phyloP scores from a whole-genome alignment of 1,140 invertebrate genomes.

The Mya arenaria region DNA sequence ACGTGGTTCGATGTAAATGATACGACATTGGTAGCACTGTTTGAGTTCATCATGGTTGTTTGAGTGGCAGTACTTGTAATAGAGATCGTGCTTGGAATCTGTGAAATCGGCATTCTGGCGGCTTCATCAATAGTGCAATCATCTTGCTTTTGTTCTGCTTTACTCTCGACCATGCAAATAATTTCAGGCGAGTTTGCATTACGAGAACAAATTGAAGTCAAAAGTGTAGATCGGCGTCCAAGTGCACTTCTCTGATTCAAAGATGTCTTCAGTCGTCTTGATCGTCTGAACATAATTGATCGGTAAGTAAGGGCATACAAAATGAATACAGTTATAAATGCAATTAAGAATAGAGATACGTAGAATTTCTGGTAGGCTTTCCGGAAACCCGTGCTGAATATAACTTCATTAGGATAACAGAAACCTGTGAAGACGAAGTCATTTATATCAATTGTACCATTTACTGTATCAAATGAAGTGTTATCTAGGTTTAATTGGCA shows the following conservation, averaged over 20 bases:
- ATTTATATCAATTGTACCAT: neutral
- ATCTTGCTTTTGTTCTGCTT: neutral
- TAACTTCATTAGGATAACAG: conserved; percentile 59
- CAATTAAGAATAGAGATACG: conserved; percentile 71
- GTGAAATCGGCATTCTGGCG: neutral
- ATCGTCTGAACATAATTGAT: conserved; percentile 67
- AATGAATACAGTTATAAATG: conserved; percentile 68
- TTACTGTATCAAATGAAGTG: neutral
- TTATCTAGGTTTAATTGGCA: neutral
- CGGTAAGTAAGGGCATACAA: conserved; percentile 74
- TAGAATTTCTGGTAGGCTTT: conserved; percentile 70
- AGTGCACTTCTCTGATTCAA: conserved; percentile 33
- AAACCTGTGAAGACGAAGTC: conserved; percentile 43
- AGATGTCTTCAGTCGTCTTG: conserved; percentile 51
- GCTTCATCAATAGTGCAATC: neutral
- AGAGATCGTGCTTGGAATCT: too few relatives aligned
- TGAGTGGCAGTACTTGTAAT: neutral
- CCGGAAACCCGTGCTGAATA: conserved; percentile 60
- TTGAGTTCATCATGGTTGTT: neutral
- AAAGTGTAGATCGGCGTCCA: conserved; percentile 1
- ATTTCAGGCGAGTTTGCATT: conserved; percentile 12
- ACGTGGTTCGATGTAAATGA: too few relatives aligned
- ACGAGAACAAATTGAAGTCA: conserved; percentile 18
- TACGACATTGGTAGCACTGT: neutral
- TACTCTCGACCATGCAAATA: neutral